phyloP scores from a whole-genome alignment of 2,113 vertebrate species.

The Protomyctophum bolini region DNA sequence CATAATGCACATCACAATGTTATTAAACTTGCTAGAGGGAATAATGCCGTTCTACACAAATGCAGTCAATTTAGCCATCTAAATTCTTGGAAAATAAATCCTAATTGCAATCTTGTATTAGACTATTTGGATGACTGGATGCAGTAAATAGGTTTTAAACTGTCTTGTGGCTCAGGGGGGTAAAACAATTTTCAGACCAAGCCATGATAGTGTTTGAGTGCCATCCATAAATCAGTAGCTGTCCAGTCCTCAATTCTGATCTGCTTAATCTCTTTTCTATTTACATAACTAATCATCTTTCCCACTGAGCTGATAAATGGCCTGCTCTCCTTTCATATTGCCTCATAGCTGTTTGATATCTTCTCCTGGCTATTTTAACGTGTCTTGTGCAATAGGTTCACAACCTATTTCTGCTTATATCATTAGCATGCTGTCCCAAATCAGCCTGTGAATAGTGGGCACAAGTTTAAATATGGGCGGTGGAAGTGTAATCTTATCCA shows the following conservation, averaged over 20 bases:
- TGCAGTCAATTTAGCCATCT: constrained; percentile 66
- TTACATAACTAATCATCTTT: constrained; percentile 33
- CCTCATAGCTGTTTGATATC: constrained; percentile 11
- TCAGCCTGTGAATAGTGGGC: constrained; percentile 51
- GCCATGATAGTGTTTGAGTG: constrained; percentile 38
- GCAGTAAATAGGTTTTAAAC: constrained; percentile 55
- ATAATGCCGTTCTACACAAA: constrained; percentile 59
- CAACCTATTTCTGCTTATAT: constrained; percentile 42
- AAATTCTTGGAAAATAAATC: constrained; percentile 49
- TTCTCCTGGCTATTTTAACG: constrained; percentile 31
- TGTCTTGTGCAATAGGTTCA: constrained; percentile 24
- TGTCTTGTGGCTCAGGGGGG: constrained; percentile 50
- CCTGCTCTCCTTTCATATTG: background rate
- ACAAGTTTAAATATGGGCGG: constrained; percentile 63
- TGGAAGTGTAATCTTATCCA: constrained; percentile 55
- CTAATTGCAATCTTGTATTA: constrained; percentile 54
- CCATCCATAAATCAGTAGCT: constrained; percentile 27
- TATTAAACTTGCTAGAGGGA: constrained; percentile 49
- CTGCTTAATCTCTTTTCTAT: constrained; percentile 5
- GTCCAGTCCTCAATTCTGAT: constrained; percentile 1
- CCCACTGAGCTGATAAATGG: background rate
- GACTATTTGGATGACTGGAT: constrained; percentile 68
- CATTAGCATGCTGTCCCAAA: constrained; percentile 47
- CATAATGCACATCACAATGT: constrained; percentile 49
- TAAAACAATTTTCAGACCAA: constrained; percentile 43